A percentile compares a stretch with the other conserved stretches of the same genome.
Conservation (phyloP, 2,888 invertebrate species). For the Rhynchonema sp. region DNA sequence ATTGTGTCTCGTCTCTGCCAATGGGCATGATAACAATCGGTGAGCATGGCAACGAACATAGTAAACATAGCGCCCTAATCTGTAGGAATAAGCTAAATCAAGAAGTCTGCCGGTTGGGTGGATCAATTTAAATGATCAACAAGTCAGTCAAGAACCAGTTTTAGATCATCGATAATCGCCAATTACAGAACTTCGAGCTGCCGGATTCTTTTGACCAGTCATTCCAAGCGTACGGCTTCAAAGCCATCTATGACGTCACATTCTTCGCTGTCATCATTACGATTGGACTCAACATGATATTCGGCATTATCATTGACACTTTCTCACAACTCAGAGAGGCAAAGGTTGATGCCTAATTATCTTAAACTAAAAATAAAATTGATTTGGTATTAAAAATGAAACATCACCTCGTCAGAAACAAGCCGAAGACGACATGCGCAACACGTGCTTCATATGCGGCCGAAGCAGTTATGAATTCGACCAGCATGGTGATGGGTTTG, state of each 20-base stretch:
- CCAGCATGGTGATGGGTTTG: constrained; percentile 30
- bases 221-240: constrained; percentile 23
- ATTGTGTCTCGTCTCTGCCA: constrained; percentile 8
- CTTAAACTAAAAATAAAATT: too few relatives aligned
- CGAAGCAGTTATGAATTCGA: constrained; percentile 32
- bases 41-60: too few relatives aligned
- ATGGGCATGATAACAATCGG: constrained; percentile 5
- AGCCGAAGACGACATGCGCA: constrained; percentile 31
- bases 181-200: too few relatives aligned
- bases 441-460: constrained; percentile 31
- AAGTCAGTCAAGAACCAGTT: too few relatives aligned
- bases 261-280: constrained; percentile 33
- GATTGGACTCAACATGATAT: constrained; percentile 33
- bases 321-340: constrained; percentile 32
- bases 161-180: too few relatives aligned
- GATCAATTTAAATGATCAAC: too few relatives aligned
- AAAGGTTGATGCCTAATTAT: constrained; percentile 28
- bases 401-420: constrained; percentile 29
- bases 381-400: too few relatives aligned
- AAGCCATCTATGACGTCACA: constrained; percentile 29
- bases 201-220: too few relatives aligned
- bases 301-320: constrained; percentile 33
- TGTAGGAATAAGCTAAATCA: too few relatives aligned
- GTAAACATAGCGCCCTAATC: too few relatives aligned
- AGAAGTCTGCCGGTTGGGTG: too few relatives aligned